A percentile compares a stretch with the other conserved stretches of the same genome.
Evolutionary conservation across 2,113 vertebrate species (phyloP).

Genomic region (Agapornis roseicollis): DNA sequence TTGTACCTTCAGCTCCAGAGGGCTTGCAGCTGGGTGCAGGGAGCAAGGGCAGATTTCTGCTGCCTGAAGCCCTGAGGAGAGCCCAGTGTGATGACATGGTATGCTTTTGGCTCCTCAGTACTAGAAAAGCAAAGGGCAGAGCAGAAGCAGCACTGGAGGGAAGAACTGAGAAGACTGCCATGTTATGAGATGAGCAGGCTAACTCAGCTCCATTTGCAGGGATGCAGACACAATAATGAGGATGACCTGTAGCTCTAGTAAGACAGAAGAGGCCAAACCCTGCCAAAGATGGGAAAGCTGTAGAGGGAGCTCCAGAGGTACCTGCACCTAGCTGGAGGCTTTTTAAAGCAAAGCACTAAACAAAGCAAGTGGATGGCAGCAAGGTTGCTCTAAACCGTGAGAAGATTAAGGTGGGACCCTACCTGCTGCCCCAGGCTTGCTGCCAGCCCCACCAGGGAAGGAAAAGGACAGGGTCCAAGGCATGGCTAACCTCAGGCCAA

Average conservation of each 20-base stretch:
- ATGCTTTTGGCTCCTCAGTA: background rate
- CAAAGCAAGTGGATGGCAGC: background rate
- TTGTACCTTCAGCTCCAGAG: background rate
- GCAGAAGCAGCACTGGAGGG: background rate
- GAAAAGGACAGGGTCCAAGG: background rate
- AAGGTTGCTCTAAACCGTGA: background rate
- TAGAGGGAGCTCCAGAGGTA: background rate
- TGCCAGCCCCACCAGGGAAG: background rate
- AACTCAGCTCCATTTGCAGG: background rate
- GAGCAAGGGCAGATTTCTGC: background rate
- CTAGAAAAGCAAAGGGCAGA: background rate
- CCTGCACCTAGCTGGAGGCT: background rate
- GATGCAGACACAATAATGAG: background rate
- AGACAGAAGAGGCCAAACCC: background rate
- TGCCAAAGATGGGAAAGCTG: background rate
- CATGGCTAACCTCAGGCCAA: background rate
- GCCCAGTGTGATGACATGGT: accelerated
- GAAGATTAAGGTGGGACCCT: background rate
- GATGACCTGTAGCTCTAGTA: background rate
- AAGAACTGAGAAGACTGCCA: background rate
- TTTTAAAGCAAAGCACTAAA: background rate
- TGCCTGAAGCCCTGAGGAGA: background rate
- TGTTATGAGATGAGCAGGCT: background rate
- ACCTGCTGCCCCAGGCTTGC: background rate
- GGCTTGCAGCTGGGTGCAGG: background rate